These are phyloP conservation scores for Aegotheles bennettii DNA, from an alignment of 2,113 vertebrate species.

Conservation along the genomic window DNA sequence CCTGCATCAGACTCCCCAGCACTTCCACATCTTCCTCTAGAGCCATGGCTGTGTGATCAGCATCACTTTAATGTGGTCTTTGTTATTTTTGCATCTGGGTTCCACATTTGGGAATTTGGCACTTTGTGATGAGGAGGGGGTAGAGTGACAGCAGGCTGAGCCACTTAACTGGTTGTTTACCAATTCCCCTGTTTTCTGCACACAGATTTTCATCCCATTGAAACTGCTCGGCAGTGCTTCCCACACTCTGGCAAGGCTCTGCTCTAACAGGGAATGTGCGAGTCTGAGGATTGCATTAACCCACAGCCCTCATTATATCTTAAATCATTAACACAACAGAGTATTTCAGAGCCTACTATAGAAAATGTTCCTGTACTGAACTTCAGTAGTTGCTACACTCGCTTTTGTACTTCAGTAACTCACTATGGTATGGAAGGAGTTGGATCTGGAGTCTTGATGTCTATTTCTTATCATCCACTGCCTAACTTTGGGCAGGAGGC, in stretches of 20 bases:
- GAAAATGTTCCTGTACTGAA: neutral
- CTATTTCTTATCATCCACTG: neutral
- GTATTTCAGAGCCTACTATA: neutral
- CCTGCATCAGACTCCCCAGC: neutral
- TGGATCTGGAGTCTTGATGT: neutral
- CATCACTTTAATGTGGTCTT: conserved; percentile 65
- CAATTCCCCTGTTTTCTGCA: neutral
- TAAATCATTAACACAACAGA: neutral
- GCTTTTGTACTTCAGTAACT: neutral
- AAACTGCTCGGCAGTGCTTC: neutral
- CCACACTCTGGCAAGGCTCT: neutral
- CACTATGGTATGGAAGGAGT: neutral
- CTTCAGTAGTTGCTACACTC: neutral
- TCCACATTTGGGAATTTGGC: conserved; percentile 55
- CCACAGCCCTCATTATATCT: neutral
- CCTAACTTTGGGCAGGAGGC: neutral
- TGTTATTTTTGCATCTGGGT: conserved; percentile 65
- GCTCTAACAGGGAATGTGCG: neutral
- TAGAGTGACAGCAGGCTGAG: neutral
- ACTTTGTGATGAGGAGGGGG: neutral
- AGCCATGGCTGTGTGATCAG: neutral
- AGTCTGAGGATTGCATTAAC: neutral
- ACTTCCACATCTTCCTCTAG: neutral
- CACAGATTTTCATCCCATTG: neutral
- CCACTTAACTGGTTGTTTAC: neutral